Evolutionary conservation across 2,888 invertebrate genomes (phyloP).

Genomic region (Chesias legatella): DNA sequence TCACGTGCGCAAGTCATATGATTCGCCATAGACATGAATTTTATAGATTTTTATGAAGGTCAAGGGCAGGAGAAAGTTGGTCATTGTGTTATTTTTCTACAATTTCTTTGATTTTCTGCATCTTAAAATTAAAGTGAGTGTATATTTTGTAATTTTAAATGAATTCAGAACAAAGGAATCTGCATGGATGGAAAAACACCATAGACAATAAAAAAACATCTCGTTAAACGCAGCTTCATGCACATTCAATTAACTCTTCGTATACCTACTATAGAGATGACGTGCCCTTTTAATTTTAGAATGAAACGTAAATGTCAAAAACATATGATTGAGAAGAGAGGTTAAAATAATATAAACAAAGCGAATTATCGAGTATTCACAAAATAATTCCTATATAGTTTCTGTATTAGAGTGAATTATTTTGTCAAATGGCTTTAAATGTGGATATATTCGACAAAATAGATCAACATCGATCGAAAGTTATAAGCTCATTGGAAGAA

Average conservation of each 20-base stretch:
- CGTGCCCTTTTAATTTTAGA: too few relatives aligned
- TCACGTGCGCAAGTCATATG: slow-evolving; percentile 77
- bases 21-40: slow-evolving; percentile 60
- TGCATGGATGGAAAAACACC: neutral
- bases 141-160: neutral
- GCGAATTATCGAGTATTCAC: neutral
- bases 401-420: neutral
- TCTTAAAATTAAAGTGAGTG: too few relatives aligned
- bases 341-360: slow-evolving; percentile 17
- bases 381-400: neutral
- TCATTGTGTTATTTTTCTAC: too few relatives aligned
- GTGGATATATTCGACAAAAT: slow-evolving; percentile 45
- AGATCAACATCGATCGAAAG: slow-evolving; percentile 41
- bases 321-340: slow-evolving; percentile 12
- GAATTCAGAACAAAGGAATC: too few relatives aligned
- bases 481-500: slow-evolving; percentile 47
- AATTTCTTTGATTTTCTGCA: too few relatives aligned
- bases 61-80: slow-evolving; percentile 41
- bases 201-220: slow-evolving; percentile 10
- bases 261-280: too few relatives aligned
- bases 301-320: slow-evolving; percentile 13
- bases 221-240: neutral
- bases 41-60: slow-evolving; percentile 39
- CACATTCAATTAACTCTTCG: too few relatives aligned
- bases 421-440: slow-evolving; percentile 17